Evolutionary conservation across 53 echinoderm and acorn worm species (phyloP).

Genomic region (Zoroaster sp.): DNA sequence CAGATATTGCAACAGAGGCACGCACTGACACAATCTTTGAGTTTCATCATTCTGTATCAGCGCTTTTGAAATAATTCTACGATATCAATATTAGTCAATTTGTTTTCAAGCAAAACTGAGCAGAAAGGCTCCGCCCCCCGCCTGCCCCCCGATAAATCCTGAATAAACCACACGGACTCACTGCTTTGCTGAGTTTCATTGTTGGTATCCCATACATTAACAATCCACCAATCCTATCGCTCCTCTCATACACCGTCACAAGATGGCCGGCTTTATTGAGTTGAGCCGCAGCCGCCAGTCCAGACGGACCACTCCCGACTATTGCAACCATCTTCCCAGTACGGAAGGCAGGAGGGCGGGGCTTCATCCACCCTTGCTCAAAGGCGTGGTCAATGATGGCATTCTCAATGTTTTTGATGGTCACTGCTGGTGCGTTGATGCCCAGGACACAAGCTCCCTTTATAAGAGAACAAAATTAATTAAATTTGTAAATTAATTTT

Average conservation of each 20-base stretch:
- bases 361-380: constrained; percentile 98
- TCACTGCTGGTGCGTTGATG: constrained; percentile 94
- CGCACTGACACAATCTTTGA: too few species aligned
- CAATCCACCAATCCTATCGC: constrained; percentile 88
- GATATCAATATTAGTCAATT: too few species aligned
- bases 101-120: background rate
- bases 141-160: background rate
- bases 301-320: constrained; percentile 91
- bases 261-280: constrained; percentile 97
- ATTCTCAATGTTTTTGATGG: constrained; percentile 99
- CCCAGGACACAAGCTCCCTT: constrained; percentile 97
- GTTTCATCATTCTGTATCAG: too few species aligned
- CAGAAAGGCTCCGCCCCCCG: background rate
- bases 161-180: constrained; percentile 15
- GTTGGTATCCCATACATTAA: constrained; percentile 98
- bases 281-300: constrained; percentile 92
- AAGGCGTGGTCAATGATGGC: constrained; percentile 98
- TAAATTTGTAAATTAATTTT: too few species aligned
- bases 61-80: too few species aligned
- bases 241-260: constrained; percentile 96
- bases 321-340: constrained; percentile 89
- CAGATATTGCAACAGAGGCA: too few species aligned
- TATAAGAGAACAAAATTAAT: background rate
- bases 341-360: constrained; percentile 79
- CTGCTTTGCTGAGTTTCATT: constrained; percentile 94